Base-by-base conservation (phyloP, 2,113 vertebrate species). In the Mesocricetus auratus region DNA sequence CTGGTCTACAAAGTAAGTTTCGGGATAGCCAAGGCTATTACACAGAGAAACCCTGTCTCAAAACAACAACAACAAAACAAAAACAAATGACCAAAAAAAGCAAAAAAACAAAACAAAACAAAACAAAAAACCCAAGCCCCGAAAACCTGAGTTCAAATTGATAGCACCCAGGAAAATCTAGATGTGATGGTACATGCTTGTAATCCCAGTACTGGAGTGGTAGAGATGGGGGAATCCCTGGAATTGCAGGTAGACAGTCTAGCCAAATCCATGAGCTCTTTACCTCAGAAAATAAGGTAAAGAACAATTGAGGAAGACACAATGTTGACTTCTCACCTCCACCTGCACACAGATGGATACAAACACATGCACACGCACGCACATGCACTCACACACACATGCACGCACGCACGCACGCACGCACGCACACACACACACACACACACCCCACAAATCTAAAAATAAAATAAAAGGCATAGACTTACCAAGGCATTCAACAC, bases 401-500 rank as follows among this genome's bases (percentile, higher is more conserved):
- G 50, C 50, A 50, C 66, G 31, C 66, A 68, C 12, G 10, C 31
- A 33, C 31, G 13, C 69, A 68, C n/a, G 11, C n/a, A 47, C 74
- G n/a, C 68, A 71, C 68, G 50, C 75, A 50, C 75, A 50, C 74
- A 56, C 77, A 81, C 78, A 82, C n/a, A 29, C 79, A 82, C 56
- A 29, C 58, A 83, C 81, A 42, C 39, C 31, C n/a, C 0, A 10
- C 36, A 85, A 19, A 64, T 62, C 24, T 45, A 85, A 86, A 85
- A 86, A 66, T 42, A 85, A 85, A 62, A 45, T 45, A n/a, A 81
- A 78, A 86, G 78, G 78, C 94, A 64, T 2, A 83, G 89, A 66
- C 50, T 77, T 86, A 77, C 7, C 45, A 42, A 77, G 45, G 7
- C 47, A 73, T 92, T 88, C 45, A 62, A 13, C 50, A 60, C 24